phyloP scores from a whole-genome alignment of 2,888 invertebrate genomes.

The Globia sparganii region DNA sequence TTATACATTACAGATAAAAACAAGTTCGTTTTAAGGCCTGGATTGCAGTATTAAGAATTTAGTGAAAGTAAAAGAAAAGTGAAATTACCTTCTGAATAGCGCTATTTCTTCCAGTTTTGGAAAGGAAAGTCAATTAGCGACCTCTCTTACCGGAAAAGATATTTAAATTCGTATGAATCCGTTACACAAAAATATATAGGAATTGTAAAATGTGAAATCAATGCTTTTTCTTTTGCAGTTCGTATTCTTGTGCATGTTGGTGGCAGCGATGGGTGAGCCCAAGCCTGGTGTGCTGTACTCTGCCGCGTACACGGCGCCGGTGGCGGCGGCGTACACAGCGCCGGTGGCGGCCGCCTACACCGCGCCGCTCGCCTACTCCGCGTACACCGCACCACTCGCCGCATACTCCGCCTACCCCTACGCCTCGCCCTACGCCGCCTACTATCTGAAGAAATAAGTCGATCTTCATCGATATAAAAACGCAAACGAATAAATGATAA shows the following conservation, averaged over 20 bases:
- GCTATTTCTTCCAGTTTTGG: too few relatives aligned
- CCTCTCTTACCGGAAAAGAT: not conserved
- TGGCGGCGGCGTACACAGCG: conserved; percentile 77
- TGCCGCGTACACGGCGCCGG: conserved; percentile 73
- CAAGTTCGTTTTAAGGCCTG: not conserved
- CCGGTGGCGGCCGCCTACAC: conserved; percentile 70
- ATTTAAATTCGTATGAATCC: too few relatives aligned
- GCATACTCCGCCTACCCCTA: conserved; percentile 75
- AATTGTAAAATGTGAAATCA: too few relatives aligned
- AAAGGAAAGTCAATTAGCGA: not conserved
- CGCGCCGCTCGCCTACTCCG: conserved; percentile 70
- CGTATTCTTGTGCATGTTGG: conserved; percentile 80
- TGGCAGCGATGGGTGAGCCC: conserved; percentile 75
- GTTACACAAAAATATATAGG: too few relatives aligned
- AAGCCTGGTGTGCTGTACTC: conserved; percentile 81
- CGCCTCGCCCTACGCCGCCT: conserved; percentile 70
- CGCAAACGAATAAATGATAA: conserved; percentile 27
- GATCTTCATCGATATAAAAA: not conserved
- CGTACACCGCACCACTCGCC: conserved; percentile 68
- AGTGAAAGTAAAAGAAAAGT: conserved; percentile 7
- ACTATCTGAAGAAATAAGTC: conserved; percentile 51
- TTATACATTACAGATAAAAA: not conserved
- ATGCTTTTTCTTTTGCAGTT: conserved; percentile 73
- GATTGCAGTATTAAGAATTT: not conserved
- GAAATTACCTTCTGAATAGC: not conserved